Base-by-base conservation (phyloP, 2,113 vertebrate species). In the Oceanodroma tethys region DNA sequence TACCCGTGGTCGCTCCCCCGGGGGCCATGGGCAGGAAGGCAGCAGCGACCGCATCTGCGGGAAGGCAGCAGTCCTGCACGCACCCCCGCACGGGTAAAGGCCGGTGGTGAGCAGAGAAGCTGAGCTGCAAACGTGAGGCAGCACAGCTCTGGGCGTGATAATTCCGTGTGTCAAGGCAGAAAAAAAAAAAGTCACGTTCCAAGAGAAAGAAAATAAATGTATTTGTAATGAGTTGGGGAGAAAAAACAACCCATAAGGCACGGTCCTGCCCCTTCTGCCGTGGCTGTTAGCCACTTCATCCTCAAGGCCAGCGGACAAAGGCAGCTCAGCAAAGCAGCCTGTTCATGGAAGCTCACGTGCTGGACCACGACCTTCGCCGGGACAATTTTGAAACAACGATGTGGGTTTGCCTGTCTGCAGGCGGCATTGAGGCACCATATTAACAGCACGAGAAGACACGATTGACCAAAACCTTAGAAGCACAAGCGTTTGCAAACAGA, bases 21-120 rank as follows among this genome's bases (percentile, higher is more conserved):
- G 11, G 20, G 23, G 20, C 30, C 38, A 58, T 0, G 0, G 5
- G 66, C 11, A n/a, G n/a, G n/a, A n/a, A n/a, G n/a, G n/a, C n/a
- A 65, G 59, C 27, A 40, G n/a, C 2, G 11, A 47, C 55, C n/a
- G 38, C 5, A 2, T 12, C 34, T 20, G 50, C 0, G 1, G 72
- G 67, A 56, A 56, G 67, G 58, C 63, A 94, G 91, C 48, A 53
- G 40, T 11, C 26, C 68, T 30, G 8, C 53, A 40, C 1, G 3
- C 19, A 22, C 21, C 23, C 21, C 8, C 0, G 0, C 0, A 7
- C 0, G 6, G 83, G 26, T 22, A 34, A 52, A 50, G 34, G 43
- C 53, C n/a, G 27, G 60, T 15, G 58, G 8, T 13, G 34, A 34
- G 86, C 63, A 48, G 53, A 78, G 65, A 66, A 58, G 65, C 82